Evolutionary conservation across 2,797 vertebrate species (phyloP).

Genomic region (Diceros bicornis): DNA sequence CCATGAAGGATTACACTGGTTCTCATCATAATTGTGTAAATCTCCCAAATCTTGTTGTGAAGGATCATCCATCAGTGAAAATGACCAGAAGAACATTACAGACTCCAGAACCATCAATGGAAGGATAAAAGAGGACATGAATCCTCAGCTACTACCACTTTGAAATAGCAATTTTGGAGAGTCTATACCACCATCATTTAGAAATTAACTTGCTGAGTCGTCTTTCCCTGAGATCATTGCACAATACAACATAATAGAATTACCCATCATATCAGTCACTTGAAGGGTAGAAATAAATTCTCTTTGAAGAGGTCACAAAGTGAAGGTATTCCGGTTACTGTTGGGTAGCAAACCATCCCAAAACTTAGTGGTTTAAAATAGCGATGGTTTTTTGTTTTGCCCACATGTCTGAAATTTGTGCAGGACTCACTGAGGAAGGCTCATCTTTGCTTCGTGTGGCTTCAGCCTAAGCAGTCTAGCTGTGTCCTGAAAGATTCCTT

Average conservation of each 20-base stretch:
- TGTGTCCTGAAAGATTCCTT: not conserved
- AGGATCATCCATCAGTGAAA: not conserved
- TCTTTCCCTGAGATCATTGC: not conserved
- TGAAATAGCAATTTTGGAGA: not conserved
- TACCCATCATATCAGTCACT: not conserved
- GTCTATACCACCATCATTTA: not conserved
- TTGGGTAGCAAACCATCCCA: not conserved
- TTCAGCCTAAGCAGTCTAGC: not conserved
- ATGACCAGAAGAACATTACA: not conserved
- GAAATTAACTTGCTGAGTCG: conserved; percentile 52
- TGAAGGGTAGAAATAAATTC: conserved; percentile 34
- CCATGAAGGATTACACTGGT: not conserved
- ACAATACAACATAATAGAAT: not conserved
- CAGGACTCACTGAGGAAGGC: not conserved
- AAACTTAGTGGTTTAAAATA: not conserved
- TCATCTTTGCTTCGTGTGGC: not conserved
- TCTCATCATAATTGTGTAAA: not conserved
- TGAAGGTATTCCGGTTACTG: not conserved
- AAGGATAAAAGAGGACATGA: not conserved
- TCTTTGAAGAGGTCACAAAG: not conserved
- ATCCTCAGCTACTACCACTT: not conserved
- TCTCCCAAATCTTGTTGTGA: not conserved
- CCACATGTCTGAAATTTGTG: not conserved
- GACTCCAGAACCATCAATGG: not conserved
- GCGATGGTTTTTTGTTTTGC: not conserved